Conservation (phyloP, 2,113 vertebrate genomes). For the Sinocyclocheilus rhinocerous region DNA sequence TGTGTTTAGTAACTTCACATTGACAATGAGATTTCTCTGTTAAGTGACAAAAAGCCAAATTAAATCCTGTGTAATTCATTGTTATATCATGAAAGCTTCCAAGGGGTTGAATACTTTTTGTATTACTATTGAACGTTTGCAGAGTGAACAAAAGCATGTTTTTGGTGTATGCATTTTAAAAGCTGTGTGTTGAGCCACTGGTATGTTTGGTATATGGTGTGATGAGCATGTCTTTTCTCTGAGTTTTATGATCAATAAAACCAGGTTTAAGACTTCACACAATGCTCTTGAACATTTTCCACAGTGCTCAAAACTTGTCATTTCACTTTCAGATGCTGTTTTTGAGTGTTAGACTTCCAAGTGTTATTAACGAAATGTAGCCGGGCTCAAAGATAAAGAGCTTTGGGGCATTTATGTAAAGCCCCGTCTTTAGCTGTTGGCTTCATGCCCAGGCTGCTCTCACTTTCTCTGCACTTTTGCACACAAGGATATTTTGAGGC, state of each 20-base stretch:
- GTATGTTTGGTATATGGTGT: neutral
- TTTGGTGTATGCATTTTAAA: neutral
- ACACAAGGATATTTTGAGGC: slow-evolving; percentile 30
- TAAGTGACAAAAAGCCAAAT: too few relatives aligned
- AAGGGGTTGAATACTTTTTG: too few relatives aligned
- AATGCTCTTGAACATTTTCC: neutral
- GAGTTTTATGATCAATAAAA: slow-evolving; percentile 5
- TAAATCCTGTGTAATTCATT: too few relatives aligned
- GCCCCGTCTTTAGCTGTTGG: slow-evolving; percentile 4
- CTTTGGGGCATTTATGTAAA: slow-evolving; percentile 32
- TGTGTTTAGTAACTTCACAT: too few relatives aligned
- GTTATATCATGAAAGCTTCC: too few relatives aligned
- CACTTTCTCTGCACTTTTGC: neutral
- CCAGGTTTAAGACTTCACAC: neutral
- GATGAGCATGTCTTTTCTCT: neutral
- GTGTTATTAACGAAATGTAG: slow-evolving; percentile 23
- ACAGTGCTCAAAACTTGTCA: neutral
- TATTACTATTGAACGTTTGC: neutral
- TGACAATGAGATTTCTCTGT: too few relatives aligned
- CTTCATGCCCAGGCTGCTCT: slow-evolving; percentile 20
- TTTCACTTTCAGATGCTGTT: slow-evolving; percentile 8
- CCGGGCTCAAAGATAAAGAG: slow-evolving; percentile 1
- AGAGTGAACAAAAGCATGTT: neutral
- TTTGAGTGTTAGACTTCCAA: neutral
- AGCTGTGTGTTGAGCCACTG: neutral